Conservation (phyloP, 2,888 invertebrate genomes). For the Leptopilina syphax region DNA sequence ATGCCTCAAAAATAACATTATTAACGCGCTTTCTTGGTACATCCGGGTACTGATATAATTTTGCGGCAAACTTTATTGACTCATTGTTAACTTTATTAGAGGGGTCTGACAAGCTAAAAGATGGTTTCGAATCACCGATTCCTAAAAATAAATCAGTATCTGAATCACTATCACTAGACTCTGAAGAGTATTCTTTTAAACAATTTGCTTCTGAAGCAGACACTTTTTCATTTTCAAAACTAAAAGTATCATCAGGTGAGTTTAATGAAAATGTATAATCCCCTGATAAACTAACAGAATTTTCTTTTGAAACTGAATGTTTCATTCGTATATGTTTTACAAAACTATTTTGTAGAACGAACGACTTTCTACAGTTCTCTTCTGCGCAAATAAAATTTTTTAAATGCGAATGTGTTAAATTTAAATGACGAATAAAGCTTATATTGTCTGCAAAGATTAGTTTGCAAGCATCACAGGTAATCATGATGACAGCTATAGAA, state of each 20-base stretch:
- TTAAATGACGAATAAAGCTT: background rate
- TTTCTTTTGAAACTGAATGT: background rate
- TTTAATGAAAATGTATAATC: too few relatives aligned
- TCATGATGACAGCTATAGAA: background rate
- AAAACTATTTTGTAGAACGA: background rate
- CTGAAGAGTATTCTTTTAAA: background rate
- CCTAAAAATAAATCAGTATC: background rate
- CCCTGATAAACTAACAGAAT: too few relatives aligned
- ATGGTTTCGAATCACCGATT: background rate
- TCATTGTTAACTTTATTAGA: too few relatives aligned
- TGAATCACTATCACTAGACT: background rate
- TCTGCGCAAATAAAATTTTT: background rate
- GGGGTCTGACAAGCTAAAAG: too few relatives aligned
- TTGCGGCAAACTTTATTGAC: background rate
- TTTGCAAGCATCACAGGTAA: background rate
- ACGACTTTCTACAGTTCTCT: background rate
- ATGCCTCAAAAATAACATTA: background rate
- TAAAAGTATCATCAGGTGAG: background rate
- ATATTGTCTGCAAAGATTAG: background rate
- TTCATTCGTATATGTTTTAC: background rate
- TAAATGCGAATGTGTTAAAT: conserved; percentile 2
- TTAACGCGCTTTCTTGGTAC: conserved; percentile 43
- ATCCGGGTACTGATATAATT: conserved; percentile 44
- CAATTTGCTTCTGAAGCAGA: background rate
- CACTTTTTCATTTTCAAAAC: background rate